Base-by-base conservation (phyloP, 2,797 vertebrate species). In the Muraenolepis orangiensis region DNA sequence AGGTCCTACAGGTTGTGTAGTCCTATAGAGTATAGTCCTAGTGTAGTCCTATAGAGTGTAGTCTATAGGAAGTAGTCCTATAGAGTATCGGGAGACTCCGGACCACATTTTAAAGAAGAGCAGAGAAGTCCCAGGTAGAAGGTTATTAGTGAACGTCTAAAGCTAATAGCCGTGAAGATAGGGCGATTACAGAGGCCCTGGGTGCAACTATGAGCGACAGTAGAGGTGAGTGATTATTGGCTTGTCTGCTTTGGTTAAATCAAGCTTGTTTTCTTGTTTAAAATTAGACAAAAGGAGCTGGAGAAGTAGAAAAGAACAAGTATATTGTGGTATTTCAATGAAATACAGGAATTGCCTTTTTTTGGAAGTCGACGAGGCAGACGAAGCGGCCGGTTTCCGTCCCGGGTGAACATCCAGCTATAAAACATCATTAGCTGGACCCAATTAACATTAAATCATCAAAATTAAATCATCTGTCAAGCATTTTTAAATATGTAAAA, bases 231-330 rank as follows among this genome's bases (percentile, higher is more conserved):
- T 82, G 85, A 80, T 82, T 80, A 84, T 85, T 81, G 87, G 81
- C 81, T 86, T 84, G 84, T 87, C 87, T 74, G 28, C 74, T 81
- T 67, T 88, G 85, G 86, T 89, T 88, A 85, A 84, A 76, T 77
- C 79, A 76, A 75, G 76, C 75, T 73, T 34, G 28, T 69, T 26
- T 32, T 38, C 14, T 13, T 32, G 51, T 16, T 66, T 31, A 34
- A 71, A 70, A 70, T 84, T 71, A 71, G 73, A 80, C 70, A 74
- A 51, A 36, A 46, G 6, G 70, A 71, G 36, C 16, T 10, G 28
- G 12, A n/a, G 34, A 6, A 13, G n/a, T 66, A 14, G 69, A 1
- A 20, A 7, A 69, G 3, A 75, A 66, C 42, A 0, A 42, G 74
- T 36, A 32, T 67, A 2, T 0, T 2, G 64, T 20, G 6, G 29